Conservation (phyloP, 2,797 vertebrate genomes). For the Enteromius mattozi region DNA sequence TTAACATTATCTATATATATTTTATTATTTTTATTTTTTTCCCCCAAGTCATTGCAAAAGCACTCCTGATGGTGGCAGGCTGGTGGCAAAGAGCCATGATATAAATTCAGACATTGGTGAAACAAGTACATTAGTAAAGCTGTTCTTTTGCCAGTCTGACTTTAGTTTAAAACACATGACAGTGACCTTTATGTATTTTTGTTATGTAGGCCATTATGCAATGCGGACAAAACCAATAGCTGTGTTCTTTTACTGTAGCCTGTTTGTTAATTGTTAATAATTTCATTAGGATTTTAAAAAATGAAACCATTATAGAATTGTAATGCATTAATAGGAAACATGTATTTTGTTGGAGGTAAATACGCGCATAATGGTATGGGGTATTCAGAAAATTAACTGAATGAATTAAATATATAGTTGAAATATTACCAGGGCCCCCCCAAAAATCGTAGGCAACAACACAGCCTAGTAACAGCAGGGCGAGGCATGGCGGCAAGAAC, state of each 20-base stretch:
- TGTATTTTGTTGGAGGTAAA: not conserved
- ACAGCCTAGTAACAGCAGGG: slow-evolving; percentile 22
- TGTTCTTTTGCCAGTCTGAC: not conserved
- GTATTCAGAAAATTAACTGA: not conserved
- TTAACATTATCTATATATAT: too few species aligned
- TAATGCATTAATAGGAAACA: slow-evolving; percentile 8
- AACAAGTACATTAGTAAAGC: not conserved
- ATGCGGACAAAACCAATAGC: too few species aligned
- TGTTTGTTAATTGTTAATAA: too few species aligned
- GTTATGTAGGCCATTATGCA: not conserved
- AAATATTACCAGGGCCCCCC: not conserved
- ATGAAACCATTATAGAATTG: not conserved
- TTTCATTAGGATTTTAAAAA: not conserved
- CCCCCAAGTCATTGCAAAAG: not conserved
- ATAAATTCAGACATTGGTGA: not conserved
- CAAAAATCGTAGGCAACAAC: not conserved
- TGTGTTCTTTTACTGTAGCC: not conserved
- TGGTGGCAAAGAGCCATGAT: slow-evolving; percentile 12
- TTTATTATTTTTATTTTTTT: too few species aligned
- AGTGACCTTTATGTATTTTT: too few species aligned
- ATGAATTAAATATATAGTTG: not conserved
- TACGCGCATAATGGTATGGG: not conserved
- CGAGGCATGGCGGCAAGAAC: not conserved
- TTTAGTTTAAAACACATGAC: not conserved
- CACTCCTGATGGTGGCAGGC: not conserved